Evolutionary conservation across 2,888 invertebrate species (phyloP), one percentile per base, ranked within the genome.

Genomic region (Ennomos erosarius): DNA sequence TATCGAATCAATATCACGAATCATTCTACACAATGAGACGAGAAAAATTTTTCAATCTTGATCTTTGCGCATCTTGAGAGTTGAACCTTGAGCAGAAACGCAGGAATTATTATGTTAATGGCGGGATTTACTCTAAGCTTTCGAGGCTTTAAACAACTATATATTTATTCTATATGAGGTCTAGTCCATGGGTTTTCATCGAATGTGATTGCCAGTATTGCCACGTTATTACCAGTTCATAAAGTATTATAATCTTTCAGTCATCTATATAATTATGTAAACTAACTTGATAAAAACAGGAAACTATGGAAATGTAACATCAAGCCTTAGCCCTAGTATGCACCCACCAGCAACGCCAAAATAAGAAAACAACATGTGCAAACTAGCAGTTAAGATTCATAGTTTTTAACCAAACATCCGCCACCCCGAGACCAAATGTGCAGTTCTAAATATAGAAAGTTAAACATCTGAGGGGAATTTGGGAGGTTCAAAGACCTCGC

Each of bases 401-500:
- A 82, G 82, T 72, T 79, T 73, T 68, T 64, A 66, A 76, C 50
- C 59, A 72, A 73, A 71, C 75, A 70, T 76, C 67, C 61, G 73
- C 68, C 74, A 67, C 75, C 78, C 78, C 70, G 72, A 75, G 76
- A 75, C 71, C 75, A 76, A 82, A 78, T 84, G 84, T 85, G 90
- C 88, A 84, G 84, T 85, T 89, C 90, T 90, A 90, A 85, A 88
- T 88, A 82, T 89, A 90, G 83, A 71, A 73, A 74, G 76, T 74
- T 75, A 61, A 79, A 79, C 81, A 80, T 79, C 74, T 77, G 82
- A 79, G 85, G 88, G 87, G 86, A 88, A 87, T 89, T 90, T 79
- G 76, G 90, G 76, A 81, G 67, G 91, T 86, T 90, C 90, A 90
- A 88, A 82, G 88, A 88, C 90, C 91, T 83, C 82, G 84, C 87